Evolutionary conservation across 2,888 invertebrate genomes (phyloP).

Genomic region (Cremastinae sp.): DNA sequence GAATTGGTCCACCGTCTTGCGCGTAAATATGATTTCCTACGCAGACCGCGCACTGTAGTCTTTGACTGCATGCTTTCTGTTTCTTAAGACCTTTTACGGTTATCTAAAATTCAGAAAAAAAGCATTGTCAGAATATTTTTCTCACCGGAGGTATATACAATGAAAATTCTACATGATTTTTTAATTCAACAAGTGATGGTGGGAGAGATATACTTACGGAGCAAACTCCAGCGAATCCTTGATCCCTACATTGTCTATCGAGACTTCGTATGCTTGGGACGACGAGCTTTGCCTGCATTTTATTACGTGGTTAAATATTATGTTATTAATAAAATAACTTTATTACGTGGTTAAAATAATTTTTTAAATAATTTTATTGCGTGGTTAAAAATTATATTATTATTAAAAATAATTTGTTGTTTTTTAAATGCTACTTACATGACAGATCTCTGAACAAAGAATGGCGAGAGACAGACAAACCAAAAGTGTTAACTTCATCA

Average conservation of each 20-base stretch:
- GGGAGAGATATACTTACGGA: conserved; percentile 4
- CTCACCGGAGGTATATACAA: no score
- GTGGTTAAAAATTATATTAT: no score
- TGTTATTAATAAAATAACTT: no score
- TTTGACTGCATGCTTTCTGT: neutral
- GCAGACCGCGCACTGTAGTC: conserved; percentile 3
- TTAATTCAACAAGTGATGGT: no score
- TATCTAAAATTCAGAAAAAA: neutral
- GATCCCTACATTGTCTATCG: neutral
- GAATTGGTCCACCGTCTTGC: conserved; percentile 10
- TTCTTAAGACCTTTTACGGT: neutral
- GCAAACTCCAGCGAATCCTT: conserved; percentile 19
- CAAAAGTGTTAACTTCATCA: neutral
- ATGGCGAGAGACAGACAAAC: neutral
- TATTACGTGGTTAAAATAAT: no score
- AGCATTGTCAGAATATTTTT: no score
- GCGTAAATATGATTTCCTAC: neutral
- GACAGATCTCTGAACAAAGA: neutral
- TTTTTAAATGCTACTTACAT: neutral
- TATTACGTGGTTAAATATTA: neutral
- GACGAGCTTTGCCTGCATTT: no score
- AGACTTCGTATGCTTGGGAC: conserved; percentile 6
- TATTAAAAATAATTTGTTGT: neutral
- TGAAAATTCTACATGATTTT: no score
- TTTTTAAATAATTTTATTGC: no score